These are phyloP conservation scores for Sesia bembeciformis DNA, from an alignment of 2,888 invertebrate species.

Conservation along the genomic window DNA sequence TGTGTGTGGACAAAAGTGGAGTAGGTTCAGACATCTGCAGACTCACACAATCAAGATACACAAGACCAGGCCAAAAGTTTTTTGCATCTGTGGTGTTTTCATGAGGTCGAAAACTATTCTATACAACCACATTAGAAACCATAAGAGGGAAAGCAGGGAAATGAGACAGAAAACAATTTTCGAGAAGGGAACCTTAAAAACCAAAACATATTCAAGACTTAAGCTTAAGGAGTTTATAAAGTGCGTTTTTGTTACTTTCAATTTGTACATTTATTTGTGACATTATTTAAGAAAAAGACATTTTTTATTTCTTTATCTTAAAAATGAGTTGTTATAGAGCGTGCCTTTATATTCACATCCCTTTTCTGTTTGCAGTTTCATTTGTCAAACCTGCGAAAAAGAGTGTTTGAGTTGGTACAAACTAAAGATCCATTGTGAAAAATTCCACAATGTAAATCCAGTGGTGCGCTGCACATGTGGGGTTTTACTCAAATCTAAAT, in stretches of 20 bases:
- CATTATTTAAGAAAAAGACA: not conserved
- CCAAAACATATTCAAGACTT: constrained; percentile 30
- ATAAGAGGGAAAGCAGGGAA: constrained; percentile 44
- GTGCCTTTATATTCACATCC: not conserved
- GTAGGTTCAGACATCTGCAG: constrained; percentile 42
- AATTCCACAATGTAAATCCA: constrained; percentile 42
- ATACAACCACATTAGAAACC: constrained; percentile 57
- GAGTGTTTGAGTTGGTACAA: constrained; percentile 64
- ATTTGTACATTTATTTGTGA: too few species aligned
- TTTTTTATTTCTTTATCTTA: not conserved
- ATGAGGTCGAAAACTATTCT: constrained; percentile 53
- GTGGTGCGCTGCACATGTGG: constrained; percentile 63
- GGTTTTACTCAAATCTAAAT: constrained; percentile 61
- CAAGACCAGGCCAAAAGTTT: constrained; percentile 41
- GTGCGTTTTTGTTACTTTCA: constrained; percentile 24
- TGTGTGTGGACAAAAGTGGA: constrained; percentile 38
- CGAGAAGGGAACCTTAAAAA: not conserved
- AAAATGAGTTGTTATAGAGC: too few species aligned
- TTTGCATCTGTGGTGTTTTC: constrained; percentile 52
- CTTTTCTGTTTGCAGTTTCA: constrained; percentile 40
- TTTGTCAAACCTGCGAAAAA: constrained; percentile 51
- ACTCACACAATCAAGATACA: constrained; percentile 41
- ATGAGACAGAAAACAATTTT: constrained; percentile 12
- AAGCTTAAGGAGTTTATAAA: constrained; percentile 55
- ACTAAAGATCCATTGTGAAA: constrained; percentile 50